A percentile compares a stretch with the other conserved stretches of the same genome.
phyloP scores from a whole-genome alignment of 2,888 invertebrate genomes.

The Corbicula japonica region DNA sequence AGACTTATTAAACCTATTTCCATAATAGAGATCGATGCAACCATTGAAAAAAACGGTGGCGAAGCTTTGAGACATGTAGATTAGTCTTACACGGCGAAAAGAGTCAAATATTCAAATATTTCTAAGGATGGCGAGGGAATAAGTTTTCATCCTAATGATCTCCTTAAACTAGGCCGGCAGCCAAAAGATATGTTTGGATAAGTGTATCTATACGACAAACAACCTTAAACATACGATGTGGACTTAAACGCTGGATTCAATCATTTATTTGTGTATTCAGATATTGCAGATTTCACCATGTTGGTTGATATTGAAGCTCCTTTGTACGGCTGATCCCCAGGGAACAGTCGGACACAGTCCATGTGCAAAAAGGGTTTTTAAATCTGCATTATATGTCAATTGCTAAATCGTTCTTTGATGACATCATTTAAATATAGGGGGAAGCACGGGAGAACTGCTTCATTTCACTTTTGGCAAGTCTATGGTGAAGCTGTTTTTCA shows the following conservation, averaged over 20 bases:
- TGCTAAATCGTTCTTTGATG: neutral
- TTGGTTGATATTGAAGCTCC: neutral
- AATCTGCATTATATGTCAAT: neutral
- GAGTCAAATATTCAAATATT: no score
- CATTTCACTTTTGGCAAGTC: neutral
- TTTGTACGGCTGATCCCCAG: neutral
- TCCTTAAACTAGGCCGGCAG: neutral
- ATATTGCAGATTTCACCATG: neutral
- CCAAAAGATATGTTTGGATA: neutral
- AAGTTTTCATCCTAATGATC: neutral
- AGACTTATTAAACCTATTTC: neutral
- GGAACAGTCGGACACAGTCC: neutral
- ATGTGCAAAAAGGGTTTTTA: neutral
- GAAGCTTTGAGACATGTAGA: neutral
- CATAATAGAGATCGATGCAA: neutral
- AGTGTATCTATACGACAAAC: neutral
- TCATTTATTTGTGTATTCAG: conserved; percentile 6
- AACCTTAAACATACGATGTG: neutral
- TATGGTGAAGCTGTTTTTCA: neutral
- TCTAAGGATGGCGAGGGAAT: neutral
- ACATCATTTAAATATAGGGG: neutral
- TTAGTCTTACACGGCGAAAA: neutral
- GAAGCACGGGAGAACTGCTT: neutral
- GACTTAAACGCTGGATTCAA: neutral
- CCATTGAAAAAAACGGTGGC: neutral